These are phyloP conservation scores for Chelonus formosanus DNA, from an alignment of 2,888 invertebrate species.

Conservation along the genomic window DNA sequence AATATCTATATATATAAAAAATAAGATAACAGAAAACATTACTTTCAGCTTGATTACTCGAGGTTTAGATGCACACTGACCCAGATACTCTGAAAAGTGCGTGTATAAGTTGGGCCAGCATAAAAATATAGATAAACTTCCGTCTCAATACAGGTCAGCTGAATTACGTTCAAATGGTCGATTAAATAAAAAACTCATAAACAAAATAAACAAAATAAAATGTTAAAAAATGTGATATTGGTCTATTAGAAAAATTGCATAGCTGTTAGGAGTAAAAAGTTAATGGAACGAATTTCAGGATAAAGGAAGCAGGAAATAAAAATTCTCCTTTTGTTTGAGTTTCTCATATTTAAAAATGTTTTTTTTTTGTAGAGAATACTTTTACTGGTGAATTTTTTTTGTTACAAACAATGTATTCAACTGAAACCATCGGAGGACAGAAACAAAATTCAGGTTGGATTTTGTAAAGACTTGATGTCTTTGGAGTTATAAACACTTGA, in stretches of 20 bases:
- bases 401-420: background rate
- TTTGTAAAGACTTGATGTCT: conserved; percentile 9
- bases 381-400: too few species aligned
- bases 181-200: conserved; percentile 3
- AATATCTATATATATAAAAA: background rate
- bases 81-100: conserved; percentile 18
- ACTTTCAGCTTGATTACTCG: conserved; percentile 36
- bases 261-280: too few species aligned
- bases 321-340: too few species aligned
- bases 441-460: background rate
- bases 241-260: too few species aligned
- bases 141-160: background rate
- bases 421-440: background rate
- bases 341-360: too few species aligned
- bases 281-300: too few species aligned
- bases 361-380: too few species aligned
- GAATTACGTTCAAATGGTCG: background rate
- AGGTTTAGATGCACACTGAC: conserved; percentile 26
- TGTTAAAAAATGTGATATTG: too few species aligned
- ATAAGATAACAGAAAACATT: conserved; percentile 14
- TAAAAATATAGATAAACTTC: background rate
- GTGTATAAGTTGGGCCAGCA: background rate
- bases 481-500: conserved; percentile 16
- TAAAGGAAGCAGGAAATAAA: too few species aligned
- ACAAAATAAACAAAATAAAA: background rate